Evolutionary conservation across 2,113 vertebrate genomes (phyloP).

Genomic region (Procavia capensis): DNA sequence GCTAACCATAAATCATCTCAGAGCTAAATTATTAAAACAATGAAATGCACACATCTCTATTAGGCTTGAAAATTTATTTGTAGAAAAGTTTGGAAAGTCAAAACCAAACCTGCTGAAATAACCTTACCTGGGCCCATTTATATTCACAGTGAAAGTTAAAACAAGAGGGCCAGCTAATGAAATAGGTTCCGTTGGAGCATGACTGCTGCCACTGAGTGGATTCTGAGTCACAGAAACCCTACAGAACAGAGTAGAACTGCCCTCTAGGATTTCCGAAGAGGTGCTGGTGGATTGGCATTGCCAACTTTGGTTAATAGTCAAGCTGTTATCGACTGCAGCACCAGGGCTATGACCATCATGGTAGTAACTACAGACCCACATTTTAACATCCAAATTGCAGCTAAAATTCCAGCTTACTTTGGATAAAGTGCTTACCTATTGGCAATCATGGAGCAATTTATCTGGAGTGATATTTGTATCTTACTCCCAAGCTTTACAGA

Average conservation of each 20-base stretch:
- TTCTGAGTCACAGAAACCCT: too few species aligned
- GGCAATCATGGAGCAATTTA: accelerated
- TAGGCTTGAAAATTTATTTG: background rate
- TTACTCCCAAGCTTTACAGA: background rate
- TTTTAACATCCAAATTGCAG: background rate
- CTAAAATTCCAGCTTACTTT: background rate
- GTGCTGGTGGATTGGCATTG: too few species aligned
- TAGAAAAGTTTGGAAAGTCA: background rate
- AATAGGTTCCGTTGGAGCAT: too few species aligned
- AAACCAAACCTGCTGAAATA: background rate
- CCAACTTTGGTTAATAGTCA: too few species aligned
- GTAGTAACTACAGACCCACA: background rate
- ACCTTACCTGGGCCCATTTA: background rate
- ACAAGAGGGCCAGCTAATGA: accelerated
- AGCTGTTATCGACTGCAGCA: too few species aligned
- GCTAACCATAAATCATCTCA: slow-evolving; percentile 19
- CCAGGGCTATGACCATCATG: background rate
- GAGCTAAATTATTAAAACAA: slow-evolving; percentile 48
- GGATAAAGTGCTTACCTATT: too few species aligned
- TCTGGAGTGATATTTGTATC: too few species aligned
- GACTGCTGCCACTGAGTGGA: too few species aligned
- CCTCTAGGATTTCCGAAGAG: too few species aligned
- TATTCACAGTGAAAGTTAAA: accelerated
- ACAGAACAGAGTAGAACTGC: too few species aligned
- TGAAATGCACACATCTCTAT: background rate